A percentile compares a stretch with the other conserved stretches of the same genome.
These are phyloP conservation scores for Adelosebastes latens DNA, from an alignment of 2,797 vertebrate genomes.

Conservation along the genomic window DNA sequence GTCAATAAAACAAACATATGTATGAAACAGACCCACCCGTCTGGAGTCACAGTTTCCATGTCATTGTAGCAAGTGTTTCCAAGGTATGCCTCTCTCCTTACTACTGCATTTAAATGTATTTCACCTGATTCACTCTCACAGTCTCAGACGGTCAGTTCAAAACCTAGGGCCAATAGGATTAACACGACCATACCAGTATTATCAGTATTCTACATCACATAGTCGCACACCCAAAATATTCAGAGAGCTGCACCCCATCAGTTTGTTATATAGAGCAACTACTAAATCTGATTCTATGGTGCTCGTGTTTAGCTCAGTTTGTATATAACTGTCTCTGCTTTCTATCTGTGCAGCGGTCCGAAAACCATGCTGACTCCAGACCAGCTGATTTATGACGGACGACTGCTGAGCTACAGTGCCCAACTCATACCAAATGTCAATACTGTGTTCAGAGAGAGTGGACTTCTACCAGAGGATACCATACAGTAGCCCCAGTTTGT, in stretches of 20 bases:
- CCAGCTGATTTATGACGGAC: slow-evolving; percentile 39
- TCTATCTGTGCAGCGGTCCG: slow-evolving; percentile 8
- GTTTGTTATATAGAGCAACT: neutral
- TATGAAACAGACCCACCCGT: neutral
- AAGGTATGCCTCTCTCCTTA: neutral
- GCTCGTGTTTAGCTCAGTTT: neutral
- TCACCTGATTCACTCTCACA: neutral
- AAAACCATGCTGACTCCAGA: neutral
- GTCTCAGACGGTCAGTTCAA: neutral
- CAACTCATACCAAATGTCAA: slow-evolving; percentile 36
- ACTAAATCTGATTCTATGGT: neutral
- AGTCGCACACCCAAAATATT: neutral
- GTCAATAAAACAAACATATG: neutral
- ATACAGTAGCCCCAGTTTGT: rapidly evolving
- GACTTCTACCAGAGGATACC: slow-evolving; percentile 4
- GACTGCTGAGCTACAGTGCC: slow-evolving; percentile 40
- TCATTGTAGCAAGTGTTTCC: neutral
- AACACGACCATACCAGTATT: neutral
- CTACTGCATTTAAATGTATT: neutral
- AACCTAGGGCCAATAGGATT: neutral
- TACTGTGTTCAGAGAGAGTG: slow-evolving; percentile 32
- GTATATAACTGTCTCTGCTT: neutral
- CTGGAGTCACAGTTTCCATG: neutral
- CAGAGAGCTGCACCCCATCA: neutral
- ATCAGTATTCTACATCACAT: neutral